Conservation (phyloP, 1,140 invertebrate species). For the Drosophila yakuba region DNA sequence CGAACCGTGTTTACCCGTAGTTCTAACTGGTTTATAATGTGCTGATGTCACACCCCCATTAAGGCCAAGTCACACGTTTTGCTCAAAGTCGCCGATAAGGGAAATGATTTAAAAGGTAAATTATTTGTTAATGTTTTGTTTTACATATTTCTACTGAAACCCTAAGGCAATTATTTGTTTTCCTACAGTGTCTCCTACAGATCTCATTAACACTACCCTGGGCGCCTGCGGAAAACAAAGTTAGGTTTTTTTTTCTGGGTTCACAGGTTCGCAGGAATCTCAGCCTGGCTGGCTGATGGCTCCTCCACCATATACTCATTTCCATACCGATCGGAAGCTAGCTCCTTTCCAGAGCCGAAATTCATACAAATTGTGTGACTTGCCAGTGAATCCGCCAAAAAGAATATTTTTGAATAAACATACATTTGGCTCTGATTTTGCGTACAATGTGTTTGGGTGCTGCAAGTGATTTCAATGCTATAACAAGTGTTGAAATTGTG, state of each 20-base stretch:
- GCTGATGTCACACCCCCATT: constrained; percentile 42
- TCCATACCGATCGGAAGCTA: constrained; percentile 28
- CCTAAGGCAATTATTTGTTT: constrained; percentile 71
- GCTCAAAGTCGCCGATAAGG: constrained; percentile 28
- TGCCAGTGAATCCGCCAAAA: constrained; percentile 22
- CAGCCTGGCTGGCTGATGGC: constrained; percentile 30
- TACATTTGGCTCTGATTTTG: constrained; percentile 14
- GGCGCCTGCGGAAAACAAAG: constrained; percentile 38
- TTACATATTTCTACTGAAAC: constrained; percentile 71
- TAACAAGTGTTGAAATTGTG: constrained; percentile 30
- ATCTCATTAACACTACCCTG: constrained; percentile 35
- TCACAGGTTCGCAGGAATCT: constrained; percentile 18
- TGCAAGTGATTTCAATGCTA: constrained; percentile 17
- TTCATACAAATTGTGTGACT: constrained; percentile 41
- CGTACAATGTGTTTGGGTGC: constrained; percentile 16
- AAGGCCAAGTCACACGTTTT: constrained; percentile 70
- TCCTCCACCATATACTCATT: constrained; percentile 15
- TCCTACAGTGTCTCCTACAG: constrained; percentile 45
- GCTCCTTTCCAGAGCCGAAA: constrained; percentile 15
- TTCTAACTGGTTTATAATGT: constrained; percentile 63
- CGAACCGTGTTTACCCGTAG: constrained; percentile 64
- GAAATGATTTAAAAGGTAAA: constrained; percentile 55
- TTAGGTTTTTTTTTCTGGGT: constrained; percentile 38
- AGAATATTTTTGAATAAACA: constrained; percentile 2
- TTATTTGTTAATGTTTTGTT: constrained; percentile 39